A percentile compares a stretch with the other conserved stretches of the same genome.
Conservation (phyloP, 2,113 vertebrate genomes). For the Colinus virginianus region DNA sequence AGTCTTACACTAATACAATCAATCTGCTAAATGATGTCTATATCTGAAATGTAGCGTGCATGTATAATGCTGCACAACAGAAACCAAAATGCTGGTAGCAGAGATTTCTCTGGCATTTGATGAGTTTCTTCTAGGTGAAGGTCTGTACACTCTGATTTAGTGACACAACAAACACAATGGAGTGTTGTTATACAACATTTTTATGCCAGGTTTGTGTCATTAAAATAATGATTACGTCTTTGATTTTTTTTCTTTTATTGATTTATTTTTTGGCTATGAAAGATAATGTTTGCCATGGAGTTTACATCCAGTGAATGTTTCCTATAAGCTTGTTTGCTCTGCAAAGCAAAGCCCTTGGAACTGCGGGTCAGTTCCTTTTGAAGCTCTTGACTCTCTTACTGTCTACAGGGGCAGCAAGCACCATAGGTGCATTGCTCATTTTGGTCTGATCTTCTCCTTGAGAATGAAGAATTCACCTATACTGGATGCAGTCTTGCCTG, state of each 20-base stretch:
- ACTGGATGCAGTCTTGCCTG: background rate
- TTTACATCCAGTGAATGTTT: background rate
- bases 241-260: background rate
- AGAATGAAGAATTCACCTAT: background rate
- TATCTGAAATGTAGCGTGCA: conserved; percentile 1
- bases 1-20: conserved; percentile 47
- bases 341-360: background rate
- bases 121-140: background rate
- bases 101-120: background rate
- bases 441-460: background rate
- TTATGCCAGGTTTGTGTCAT: background rate
- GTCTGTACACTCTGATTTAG: background rate
- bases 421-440: background rate
- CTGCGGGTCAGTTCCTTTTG: background rate
- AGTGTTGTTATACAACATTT: background rate
- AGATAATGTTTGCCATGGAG: background rate
- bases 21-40: conserved; percentile 33
- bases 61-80: background rate
- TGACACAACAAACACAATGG: background rate
- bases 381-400: background rate
- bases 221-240: background rate
- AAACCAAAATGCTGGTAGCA: background rate
- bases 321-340: background rate
- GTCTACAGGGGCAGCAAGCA: background rate
- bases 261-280: background rate